Conservation (phyloP, 2,888 invertebrate genomes). For the Drosophila quinaria region DNA sequence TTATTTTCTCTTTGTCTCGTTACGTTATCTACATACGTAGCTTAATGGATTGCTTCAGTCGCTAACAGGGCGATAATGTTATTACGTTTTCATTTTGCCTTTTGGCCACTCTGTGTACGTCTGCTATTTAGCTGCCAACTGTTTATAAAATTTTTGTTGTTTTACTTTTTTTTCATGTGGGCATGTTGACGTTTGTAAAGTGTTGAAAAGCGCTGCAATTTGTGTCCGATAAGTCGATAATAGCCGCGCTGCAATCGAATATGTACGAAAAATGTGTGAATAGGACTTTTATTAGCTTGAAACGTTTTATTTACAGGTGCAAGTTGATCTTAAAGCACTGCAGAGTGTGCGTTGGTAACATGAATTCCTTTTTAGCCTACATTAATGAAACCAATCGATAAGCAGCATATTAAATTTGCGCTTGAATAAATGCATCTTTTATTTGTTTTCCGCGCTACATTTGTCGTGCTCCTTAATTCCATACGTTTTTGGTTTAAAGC, state of each 20-base stretch:
- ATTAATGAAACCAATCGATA: conserved; percentile 8
- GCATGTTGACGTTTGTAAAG: conserved; percentile 39
- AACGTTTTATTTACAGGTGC: conserved; percentile 38
- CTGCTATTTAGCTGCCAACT: conserved; percentile 61
- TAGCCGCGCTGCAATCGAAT: not conserved
- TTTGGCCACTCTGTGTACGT: conserved; percentile 22
- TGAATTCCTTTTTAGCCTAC: conserved; percentile 9
- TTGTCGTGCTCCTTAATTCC: conserved; percentile 17
- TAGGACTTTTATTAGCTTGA: conserved; percentile 29
- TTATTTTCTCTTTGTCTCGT: conserved; percentile 14
- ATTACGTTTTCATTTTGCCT: conserved; percentile 34
- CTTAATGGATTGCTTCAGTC: conserved; percentile 31
- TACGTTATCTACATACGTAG: conserved; percentile 37
- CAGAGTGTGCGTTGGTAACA: not conserved
- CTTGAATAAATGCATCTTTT: conserved; percentile 59
- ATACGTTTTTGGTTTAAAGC: not conserved
- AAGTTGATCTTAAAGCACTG: conserved; percentile 4
- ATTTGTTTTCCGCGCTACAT: conserved; percentile 9
- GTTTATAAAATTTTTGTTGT: conserved; percentile 65
- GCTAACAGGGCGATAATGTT: conserved; percentile 20
- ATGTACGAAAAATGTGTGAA: conserved; percentile 23
- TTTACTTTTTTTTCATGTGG: conserved; percentile 30
- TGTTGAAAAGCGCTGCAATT: conserved; percentile 41
- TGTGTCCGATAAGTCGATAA: conserved; percentile 40
- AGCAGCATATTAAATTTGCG: conserved; percentile 24